A percentile compares a stretch with the other conserved stretches of the same genome.
phyloP scores from a whole-genome alignment of 2,888 invertebrate genomes.

The Dusona sp. region DNA sequence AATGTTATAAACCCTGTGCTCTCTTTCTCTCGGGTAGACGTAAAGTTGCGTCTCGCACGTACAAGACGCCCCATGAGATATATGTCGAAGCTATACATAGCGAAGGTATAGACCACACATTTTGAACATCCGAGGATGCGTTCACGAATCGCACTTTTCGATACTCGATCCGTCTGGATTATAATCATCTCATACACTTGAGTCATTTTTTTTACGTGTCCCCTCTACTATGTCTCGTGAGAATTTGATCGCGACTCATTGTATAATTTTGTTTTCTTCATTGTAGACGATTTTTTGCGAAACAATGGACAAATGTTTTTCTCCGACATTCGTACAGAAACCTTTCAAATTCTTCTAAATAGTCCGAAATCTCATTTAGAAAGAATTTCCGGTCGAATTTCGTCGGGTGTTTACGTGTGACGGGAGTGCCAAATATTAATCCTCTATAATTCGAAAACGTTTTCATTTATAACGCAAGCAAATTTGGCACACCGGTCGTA shows the following conservation, averaged over 20 bases:
- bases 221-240: neutral
- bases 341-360: neutral
- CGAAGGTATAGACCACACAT: conserved; percentile 56
- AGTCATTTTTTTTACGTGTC: neutral
- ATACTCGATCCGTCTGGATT: conserved; percentile 3
- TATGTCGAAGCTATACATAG: conserved; percentile 61
- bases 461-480: neutral
- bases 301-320: neutral
- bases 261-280: neutral
- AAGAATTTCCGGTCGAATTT: conserved; percentile 15
- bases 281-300: neutral
- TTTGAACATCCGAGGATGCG: conserved; percentile 58
- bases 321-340: neutral
- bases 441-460: neutral
- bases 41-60: conserved; percentile 21
- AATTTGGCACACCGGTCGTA: conserved; percentile 18
- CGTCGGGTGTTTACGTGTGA: neutral
- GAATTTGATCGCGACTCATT: neutral
- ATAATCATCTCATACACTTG: neutral
- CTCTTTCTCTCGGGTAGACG: conserved; percentile 41
- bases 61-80: conserved; percentile 40
- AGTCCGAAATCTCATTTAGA: conserved; percentile 9
- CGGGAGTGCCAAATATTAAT: neutral
- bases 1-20: conserved; percentile 26
- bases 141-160: conserved; percentile 52